These are phyloP conservation scores for Ricordea florida DNA, from an alignment of 92 coral and sea anemone genomes.

Conservation along the genomic window DNA sequence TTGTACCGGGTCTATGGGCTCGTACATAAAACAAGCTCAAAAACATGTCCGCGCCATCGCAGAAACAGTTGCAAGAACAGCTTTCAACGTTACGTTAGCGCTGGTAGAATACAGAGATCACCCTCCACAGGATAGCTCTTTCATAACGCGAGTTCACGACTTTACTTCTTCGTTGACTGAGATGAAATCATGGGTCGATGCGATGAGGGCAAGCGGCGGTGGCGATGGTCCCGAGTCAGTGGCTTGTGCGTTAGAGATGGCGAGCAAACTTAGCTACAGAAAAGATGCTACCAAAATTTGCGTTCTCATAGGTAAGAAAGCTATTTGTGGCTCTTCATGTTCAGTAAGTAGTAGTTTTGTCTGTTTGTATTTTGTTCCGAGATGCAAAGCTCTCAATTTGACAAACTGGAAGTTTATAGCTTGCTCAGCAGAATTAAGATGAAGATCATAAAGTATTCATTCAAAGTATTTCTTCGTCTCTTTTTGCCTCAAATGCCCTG, in stretches of 20 bases:
- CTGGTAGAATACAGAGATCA: conserved; percentile 93
- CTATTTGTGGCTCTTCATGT: background rate
- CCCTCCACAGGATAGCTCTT: conserved; percentile 85
- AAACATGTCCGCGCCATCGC: conserved; percentile 78
- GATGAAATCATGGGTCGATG: conserved; percentile 92
- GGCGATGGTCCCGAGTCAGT: conserved; percentile 95
- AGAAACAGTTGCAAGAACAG: conserved; percentile 81
- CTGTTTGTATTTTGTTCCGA: background rate
- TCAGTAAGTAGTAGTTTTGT: background rate
- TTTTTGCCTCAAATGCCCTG: too few relatives aligned
- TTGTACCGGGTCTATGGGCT: conserved; percentile 98
- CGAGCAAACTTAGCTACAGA: conserved; percentile 66
- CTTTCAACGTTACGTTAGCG: conserved; percentile 79
- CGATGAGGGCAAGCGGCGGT: conserved; percentile 90
- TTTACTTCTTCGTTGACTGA: conserved; percentile 72
- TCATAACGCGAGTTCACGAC: conserved; percentile 74
- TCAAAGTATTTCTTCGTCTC: too few relatives aligned
- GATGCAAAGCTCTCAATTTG: too few relatives aligned
- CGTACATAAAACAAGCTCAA: conserved; percentile 87
- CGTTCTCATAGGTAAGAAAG: conserved; percentile 80
- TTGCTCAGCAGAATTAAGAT: too few relatives aligned
- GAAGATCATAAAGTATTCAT: too few relatives aligned
- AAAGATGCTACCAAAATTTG: conserved; percentile 87
- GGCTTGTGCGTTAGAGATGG: conserved; percentile 82
- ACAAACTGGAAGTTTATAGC: too few relatives aligned